Evolutionary conservation across 2,113 vertebrate genomes (phyloP).

Genomic region (Burhinus bistriatus): DNA sequence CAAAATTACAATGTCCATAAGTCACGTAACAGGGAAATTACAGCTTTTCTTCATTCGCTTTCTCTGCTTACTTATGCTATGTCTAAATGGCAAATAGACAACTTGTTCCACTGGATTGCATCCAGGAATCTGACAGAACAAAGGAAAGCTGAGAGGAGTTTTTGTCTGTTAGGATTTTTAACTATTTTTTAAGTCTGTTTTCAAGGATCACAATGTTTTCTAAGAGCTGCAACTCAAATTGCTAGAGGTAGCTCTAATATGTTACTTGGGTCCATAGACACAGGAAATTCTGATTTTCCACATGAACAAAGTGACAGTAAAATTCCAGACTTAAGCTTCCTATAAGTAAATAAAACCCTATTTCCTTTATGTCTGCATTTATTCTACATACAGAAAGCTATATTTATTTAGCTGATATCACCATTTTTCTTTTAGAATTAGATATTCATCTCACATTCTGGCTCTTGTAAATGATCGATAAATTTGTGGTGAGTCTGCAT

Average conservation of each 20-base stretch:
- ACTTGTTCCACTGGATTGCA: not conserved
- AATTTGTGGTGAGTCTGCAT: slow-evolving; percentile 45
- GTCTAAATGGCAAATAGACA: not conserved
- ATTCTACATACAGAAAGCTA: not conserved
- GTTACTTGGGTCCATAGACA: not conserved
- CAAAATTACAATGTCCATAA: not conserved
- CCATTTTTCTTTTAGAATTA: not conserved
- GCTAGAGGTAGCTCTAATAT: not conserved
- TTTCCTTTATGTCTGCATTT: not conserved
- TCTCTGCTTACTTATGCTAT: not conserved
- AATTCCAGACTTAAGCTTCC: not conserved
- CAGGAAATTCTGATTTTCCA: not conserved
- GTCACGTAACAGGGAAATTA: not conserved
- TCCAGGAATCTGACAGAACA: not conserved
- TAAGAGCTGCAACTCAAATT: not conserved
- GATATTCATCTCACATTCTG: not conserved
- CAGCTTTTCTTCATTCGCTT: not conserved
- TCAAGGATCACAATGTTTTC: not conserved
- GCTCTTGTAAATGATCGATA: slow-evolving; percentile 4
- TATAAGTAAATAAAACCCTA: not conserved
- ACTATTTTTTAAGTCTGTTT: not conserved
- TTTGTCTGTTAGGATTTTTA: not conserved
- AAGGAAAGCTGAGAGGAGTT: not conserved
- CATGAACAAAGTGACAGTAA: not conserved
- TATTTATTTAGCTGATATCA: not conserved